These are phyloP conservation scores for Raja brachyura DNA, from an alignment of 2,113 vertebrate genomes.

Conservation along the genomic window DNA sequence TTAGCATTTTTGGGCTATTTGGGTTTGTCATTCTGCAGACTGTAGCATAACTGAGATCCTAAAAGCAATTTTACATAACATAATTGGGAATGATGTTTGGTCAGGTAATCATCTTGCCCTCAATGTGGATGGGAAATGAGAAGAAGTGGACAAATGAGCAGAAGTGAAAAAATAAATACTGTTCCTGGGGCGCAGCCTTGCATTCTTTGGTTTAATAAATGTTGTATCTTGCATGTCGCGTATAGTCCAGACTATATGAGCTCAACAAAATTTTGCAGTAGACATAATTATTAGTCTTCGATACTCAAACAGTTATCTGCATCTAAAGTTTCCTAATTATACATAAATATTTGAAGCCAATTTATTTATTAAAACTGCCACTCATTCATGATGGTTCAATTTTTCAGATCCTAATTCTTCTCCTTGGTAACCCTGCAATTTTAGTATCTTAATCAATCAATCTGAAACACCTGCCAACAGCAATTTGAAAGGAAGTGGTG, in stretches of 20 bases:
- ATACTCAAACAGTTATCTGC: not conserved
- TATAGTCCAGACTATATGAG: not conserved
- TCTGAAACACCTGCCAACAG: not conserved
- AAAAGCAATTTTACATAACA: not conserved
- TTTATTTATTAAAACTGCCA: not conserved
- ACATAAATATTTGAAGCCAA: not conserved
- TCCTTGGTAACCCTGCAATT: not conserved
- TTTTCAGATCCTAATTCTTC: not conserved
- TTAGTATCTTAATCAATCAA: not conserved
- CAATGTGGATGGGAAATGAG: not conserved
- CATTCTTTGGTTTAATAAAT: conserved; percentile 9
- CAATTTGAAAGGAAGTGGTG: not conserved
- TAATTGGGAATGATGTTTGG: not conserved
- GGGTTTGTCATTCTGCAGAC: not conserved
- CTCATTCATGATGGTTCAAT: not conserved
- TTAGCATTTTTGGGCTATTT: not conserved
- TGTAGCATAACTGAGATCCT: not conserved
- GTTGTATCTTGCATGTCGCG: no score
- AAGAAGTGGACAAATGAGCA: not conserved
- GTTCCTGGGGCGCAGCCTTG: not conserved
- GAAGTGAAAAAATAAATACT: not conserved
- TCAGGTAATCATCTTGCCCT: not conserved
- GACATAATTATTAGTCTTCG: not conserved
- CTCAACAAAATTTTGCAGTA: not conserved
- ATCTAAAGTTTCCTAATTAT: not conserved